phyloP scores from a whole-genome alignment of 2,797 vertebrate genomes.

The Eurystomus glaucurus region DNA sequence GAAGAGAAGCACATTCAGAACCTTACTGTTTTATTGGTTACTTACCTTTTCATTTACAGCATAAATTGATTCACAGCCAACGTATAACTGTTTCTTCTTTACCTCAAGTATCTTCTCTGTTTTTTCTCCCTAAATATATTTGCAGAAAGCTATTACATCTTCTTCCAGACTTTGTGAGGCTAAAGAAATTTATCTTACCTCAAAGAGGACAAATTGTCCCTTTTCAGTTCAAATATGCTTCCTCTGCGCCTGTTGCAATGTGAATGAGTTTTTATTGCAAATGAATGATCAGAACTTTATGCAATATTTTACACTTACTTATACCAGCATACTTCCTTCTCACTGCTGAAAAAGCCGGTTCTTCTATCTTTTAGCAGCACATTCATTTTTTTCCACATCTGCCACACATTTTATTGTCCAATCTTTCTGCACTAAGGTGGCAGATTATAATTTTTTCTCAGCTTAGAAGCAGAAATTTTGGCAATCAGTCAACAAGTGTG shows the following conservation, averaged over 20 bases:
- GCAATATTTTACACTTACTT: neutral
- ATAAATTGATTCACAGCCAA: neutral
- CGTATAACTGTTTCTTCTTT: neutral
- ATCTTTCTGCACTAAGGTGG: neutral
- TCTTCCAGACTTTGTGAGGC: neutral
- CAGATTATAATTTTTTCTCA: neutral
- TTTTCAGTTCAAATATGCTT: neutral
- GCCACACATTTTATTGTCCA: neutral
- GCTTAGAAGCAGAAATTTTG: neutral
- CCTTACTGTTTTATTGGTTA: neutral
- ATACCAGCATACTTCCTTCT: neutral
- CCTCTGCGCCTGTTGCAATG: neutral
- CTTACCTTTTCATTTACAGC: neutral
- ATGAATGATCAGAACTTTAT: neutral
- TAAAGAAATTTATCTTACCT: neutral
- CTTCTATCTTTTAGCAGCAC: neutral
- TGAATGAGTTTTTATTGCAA: neutral
- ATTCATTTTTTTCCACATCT: neutral
- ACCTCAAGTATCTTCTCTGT: neutral
- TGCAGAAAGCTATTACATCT: neutral
- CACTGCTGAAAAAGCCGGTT: neutral
- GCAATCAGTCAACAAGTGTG: neutral
- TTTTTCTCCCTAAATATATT: neutral
- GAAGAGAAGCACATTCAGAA: neutral
- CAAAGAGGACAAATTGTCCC: neutral